Evolutionary conservation across 2,797 vertebrate genomes (phyloP).

Genomic region (Syndactyla subalaris): DNA sequence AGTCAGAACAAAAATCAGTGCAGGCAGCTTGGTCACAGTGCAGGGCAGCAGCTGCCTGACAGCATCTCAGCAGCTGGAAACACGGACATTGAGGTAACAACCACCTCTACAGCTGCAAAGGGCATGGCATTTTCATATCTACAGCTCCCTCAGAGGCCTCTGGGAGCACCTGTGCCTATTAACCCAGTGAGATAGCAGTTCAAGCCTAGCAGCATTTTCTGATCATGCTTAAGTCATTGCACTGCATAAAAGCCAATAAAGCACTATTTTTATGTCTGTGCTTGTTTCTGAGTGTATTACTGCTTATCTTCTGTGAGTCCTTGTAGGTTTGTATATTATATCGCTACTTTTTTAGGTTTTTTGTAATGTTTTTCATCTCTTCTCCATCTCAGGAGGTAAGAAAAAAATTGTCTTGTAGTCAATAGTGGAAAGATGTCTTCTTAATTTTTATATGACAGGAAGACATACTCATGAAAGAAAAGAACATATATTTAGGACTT

Average conservation of each 20-base stretch:
- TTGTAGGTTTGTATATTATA: neutral
- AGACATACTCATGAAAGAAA: neutral
- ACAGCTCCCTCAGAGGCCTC: neutral
- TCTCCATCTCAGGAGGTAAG: neutral
- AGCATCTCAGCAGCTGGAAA: neutral
- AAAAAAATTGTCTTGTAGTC: neutral
- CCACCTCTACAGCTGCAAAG: neutral
- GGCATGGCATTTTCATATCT: neutral
- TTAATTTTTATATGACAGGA: neutral
- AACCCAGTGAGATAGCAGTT: neutral
- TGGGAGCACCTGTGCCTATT: neutral
- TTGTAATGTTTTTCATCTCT: neutral
- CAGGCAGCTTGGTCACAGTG: neutral
- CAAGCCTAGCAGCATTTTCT: neutral
- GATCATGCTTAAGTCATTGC: neutral
- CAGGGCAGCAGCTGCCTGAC: neutral
- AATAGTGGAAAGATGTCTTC: neutral
- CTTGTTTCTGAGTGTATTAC: neutral
- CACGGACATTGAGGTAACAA: neutral
- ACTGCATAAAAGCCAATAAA: neutral
- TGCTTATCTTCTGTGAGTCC: neutral
- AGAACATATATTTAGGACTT: neutral
- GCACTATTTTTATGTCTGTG: neutral
- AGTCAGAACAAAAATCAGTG: neutral
- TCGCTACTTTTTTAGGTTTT: neutral